Percentiles rank a stretch among this genome's conserved stretches.
Evolutionary conservation across 2,797 vertebrate genomes (phyloP).

Genomic region (Scarus forsteni): DNA sequence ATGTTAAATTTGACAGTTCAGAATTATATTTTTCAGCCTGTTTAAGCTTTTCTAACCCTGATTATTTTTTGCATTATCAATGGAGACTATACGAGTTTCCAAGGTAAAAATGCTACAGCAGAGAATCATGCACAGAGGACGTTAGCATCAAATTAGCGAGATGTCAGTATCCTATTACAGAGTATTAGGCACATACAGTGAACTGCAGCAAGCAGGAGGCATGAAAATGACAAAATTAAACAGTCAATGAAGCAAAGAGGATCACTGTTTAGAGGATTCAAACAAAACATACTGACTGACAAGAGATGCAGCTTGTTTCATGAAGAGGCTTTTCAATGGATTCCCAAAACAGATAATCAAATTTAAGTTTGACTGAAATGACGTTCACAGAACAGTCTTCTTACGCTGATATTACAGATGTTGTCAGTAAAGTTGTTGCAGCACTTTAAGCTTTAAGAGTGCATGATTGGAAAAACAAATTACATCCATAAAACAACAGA

Average conservation of each 20-base stretch:
- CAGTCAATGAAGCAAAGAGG: background rate
- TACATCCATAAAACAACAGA: too few relatives aligned
- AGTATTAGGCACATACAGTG: conserved; percentile 2
- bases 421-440: too few relatives aligned
- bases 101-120: background rate
- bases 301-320: background rate
- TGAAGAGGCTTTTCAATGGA: background rate
- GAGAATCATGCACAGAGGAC: background rate
- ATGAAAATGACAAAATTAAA: background rate
- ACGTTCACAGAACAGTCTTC: too few relatives aligned
- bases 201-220: conserved; percentile 5
- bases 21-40: too few relatives aligned
- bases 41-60: too few relatives aligned
- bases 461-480: too few relatives aligned
- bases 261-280: background rate
- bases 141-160: background rate
- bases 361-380: too few relatives aligned
- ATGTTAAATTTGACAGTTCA: too few relatives aligned
- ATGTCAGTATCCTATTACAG: conserved; percentile 52
- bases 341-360: too few relatives aligned
- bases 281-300: background rate
- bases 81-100: background rate
- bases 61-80: background rate
- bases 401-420: too few relatives aligned
- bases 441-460: too few relatives aligned